Conservation (phyloP, 1,140 invertebrate species). For the Brachionus sp. region DNA sequence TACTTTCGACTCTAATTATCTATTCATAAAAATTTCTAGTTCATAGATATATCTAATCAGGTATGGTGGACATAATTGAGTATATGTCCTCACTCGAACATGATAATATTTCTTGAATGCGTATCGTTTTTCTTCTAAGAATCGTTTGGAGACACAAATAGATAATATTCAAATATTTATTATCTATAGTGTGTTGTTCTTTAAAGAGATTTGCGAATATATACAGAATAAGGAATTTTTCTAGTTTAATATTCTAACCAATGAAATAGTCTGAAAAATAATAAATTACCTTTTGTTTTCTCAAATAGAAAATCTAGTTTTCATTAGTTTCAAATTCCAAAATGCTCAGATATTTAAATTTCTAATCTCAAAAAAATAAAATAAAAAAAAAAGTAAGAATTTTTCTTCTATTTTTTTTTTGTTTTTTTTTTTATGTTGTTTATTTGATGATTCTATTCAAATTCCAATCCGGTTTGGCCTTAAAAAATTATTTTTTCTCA, state of each 20-base stretch:
- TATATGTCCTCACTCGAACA: not conserved
- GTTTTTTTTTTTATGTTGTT: not conserved
- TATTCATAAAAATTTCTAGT: constrained; percentile 36
- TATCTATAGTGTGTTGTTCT: not conserved
- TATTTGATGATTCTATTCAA: not conserved
- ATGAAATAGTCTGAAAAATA: constrained; percentile 26
- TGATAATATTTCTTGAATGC: constrained; percentile 27
- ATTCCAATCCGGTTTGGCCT: not conserved
- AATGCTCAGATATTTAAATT: constrained; percentile 34
- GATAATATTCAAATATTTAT: constrained; percentile 40
- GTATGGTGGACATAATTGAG: not conserved
- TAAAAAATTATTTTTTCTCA: not conserved
- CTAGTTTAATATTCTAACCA: not conserved
- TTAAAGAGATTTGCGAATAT: constrained; percentile 18
- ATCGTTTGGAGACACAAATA: not conserved
- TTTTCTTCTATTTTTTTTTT: no score
- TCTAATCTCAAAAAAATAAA: not conserved
- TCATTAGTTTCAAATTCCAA: constrained; percentile 38
- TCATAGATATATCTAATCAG: constrained; percentile 23
- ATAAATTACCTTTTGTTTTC: constrained; percentile 34
- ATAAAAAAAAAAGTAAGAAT: not conserved
- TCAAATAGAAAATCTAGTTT: constrained; percentile 16
- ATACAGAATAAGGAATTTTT: not conserved
- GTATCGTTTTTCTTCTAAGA: constrained; percentile 21
- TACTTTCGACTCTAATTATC: constrained; percentile 17